phyloP scores from a whole-genome alignment of 2,797 vertebrate species.

The Phrynocephalus guinanensis region DNA sequence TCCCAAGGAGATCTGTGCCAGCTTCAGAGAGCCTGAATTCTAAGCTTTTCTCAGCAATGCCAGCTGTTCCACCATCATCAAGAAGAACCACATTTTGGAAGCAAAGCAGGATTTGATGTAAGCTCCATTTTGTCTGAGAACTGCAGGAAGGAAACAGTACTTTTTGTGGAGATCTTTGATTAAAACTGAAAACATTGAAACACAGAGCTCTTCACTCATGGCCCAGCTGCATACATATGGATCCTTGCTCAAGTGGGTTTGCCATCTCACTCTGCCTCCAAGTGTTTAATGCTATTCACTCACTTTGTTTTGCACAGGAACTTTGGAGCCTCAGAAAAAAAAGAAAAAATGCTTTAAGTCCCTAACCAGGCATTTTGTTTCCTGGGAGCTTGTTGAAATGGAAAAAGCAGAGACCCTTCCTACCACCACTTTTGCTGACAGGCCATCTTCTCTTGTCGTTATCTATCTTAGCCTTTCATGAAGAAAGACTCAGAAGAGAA shows the following conservation, averaged over 20 bases:
- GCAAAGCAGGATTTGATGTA: slow-evolving; percentile 14
- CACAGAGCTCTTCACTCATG: not conserved
- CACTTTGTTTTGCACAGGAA: slow-evolving; percentile 51
- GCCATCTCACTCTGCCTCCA: not conserved
- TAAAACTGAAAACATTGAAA: slow-evolving; percentile 20
- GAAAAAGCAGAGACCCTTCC: slow-evolving; percentile 52
- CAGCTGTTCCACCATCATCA: not conserved
- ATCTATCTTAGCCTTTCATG: slow-evolving; percentile 70
- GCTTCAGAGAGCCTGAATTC: not conserved
- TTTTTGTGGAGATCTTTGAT: slow-evolving; percentile 4
- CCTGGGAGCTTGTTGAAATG: slow-evolving; percentile 39
- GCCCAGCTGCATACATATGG: not conserved
- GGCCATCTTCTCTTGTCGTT: slow-evolving; percentile 65
- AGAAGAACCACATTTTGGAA: slow-evolving; percentile 8
- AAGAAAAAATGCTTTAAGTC: slow-evolving; percentile 51
- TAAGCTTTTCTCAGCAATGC: not conserved
- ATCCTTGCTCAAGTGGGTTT: slow-evolving; percentile 31
- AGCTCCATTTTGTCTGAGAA: slow-evolving; percentile 4
- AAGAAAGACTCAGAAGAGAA: slow-evolving; percentile 60
- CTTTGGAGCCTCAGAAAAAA: slow-evolving; percentile 24
- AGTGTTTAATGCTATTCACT: slow-evolving; percentile 40
- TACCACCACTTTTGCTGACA: slow-evolving; percentile 70
- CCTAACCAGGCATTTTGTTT: slow-evolving; percentile 57
- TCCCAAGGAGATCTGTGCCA: accelerated
- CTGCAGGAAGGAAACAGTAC: slow-evolving; percentile 13